Evolutionary conservation across 2,797 vertebrate species (phyloP).

Genomic region (Avahi laniger): DNA sequence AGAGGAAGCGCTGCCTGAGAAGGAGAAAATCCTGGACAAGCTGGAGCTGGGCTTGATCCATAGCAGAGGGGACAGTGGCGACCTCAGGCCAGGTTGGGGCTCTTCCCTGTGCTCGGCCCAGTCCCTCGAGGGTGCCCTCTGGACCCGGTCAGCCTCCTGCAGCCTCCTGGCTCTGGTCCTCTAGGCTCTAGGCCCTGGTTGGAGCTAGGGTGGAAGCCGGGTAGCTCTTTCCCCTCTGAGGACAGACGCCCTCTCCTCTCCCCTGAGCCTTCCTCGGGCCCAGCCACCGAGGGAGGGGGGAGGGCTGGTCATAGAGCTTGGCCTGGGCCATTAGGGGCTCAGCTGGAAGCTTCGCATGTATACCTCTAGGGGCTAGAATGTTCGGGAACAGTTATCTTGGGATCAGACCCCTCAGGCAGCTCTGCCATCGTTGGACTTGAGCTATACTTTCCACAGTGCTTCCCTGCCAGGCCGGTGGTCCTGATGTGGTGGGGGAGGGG

Average conservation of each 20-base stretch:
- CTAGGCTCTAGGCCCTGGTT: background rate
- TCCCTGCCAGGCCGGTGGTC: background rate
- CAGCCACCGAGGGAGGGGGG: background rate
- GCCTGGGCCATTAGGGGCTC: background rate
- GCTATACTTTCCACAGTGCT: background rate
- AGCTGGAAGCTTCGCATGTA: background rate
- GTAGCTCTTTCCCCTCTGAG: background rate
- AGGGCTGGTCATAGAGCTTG: background rate
- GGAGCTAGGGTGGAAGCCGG: background rate
- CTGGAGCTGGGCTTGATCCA: constrained; percentile 82
- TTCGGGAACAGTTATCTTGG: background rate
- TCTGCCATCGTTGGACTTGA: background rate
- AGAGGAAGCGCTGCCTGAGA: constrained; percentile 87
- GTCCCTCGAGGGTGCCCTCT: background rate
- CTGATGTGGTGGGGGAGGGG: background rate
- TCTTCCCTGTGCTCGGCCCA: background rate
- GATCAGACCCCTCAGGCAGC: background rate
- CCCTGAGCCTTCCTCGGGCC: background rate
- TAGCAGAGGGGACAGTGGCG: constrained; percentile 88
- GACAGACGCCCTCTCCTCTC: background rate
- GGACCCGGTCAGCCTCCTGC: background rate
- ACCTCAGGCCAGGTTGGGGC: constrained; percentile 90
- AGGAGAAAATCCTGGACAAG: constrained; percentile 89
- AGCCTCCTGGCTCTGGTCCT: background rate
- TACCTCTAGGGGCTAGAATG: background rate